phyloP scores from a whole-genome alignment of 2,797 vertebrate genomes.

The Hoplostethus atlanticus region DNA sequence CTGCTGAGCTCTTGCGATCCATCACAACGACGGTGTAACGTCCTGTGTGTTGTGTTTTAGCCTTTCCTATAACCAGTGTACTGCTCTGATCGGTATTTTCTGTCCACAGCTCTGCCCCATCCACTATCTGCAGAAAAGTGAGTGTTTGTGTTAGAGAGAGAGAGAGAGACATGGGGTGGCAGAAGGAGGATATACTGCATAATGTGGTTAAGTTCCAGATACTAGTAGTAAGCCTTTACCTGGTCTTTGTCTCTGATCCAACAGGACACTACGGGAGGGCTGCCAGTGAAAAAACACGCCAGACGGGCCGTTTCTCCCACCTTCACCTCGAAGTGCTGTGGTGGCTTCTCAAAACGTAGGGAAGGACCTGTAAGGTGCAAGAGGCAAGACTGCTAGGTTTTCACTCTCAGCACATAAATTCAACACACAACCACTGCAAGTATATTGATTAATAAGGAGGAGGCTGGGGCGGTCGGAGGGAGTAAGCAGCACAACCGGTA shows the following conservation, averaged over 20 bases:
- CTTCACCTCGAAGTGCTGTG: constrained; percentile 74
- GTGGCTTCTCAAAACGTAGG: constrained; percentile 75
- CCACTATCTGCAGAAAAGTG: constrained; percentile 70
- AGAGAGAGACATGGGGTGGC: not conserved
- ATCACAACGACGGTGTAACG: constrained; percentile 81
- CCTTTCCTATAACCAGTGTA: constrained; percentile 78
- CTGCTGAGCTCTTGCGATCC: constrained; percentile 80
- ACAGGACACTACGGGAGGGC: constrained; percentile 81
- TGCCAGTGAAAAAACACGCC: constrained; percentile 78
- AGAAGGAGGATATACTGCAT: not conserved
- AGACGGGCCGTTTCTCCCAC: constrained; percentile 75
- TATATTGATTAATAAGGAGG: too few relatives aligned
- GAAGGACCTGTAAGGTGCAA: constrained; percentile 60
- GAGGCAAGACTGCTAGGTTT: not conserved
- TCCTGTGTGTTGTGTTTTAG: constrained; percentile 77
- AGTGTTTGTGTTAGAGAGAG: not conserved
- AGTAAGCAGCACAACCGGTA: too few relatives aligned
- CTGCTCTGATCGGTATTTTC: constrained; percentile 79
- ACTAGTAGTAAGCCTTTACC: constrained; percentile 59
- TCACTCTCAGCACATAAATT: not conserved
- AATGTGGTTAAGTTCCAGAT: not conserved
- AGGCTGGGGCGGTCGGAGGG: too few relatives aligned
- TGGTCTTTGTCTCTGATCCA: constrained; percentile 86
- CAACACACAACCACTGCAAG: too few relatives aligned
- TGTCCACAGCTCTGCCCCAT: constrained; percentile 72